Conservation (phyloP, 2,888 invertebrate genomes). For the Tromatobia lineatoria region DNA sequence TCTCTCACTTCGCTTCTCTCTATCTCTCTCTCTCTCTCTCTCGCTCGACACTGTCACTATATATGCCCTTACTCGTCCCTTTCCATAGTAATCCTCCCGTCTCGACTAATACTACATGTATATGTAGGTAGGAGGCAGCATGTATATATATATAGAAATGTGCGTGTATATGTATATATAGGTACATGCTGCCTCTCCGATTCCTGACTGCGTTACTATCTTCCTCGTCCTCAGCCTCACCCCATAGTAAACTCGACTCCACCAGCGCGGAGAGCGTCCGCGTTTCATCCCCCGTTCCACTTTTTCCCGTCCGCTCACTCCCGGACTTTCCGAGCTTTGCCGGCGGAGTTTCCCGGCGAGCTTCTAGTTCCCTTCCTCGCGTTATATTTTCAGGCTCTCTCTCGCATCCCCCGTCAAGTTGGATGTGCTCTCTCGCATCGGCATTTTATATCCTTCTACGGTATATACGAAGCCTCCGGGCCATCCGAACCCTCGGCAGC, state of each 20-base stretch:
- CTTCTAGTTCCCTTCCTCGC: conserved; percentile 53
- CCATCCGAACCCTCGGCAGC: conserved; percentile 69
- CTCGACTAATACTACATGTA: conserved; percentile 5
- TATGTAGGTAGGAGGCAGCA: too few relatives aligned
- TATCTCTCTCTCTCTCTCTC: conserved; percentile 16
- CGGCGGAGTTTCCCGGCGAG: conserved; percentile 55
- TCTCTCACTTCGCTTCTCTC: conserved; percentile 3
- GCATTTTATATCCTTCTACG: conserved; percentile 74
- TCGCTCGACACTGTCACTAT: background rate
- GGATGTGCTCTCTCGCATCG: conserved; percentile 54
- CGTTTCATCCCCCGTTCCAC: conserved; percentile 60
- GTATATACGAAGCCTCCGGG: conserved; percentile 56
- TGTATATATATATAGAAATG: background rate
- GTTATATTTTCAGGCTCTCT: conserved; percentile 46
- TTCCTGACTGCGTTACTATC: conserved; percentile 40
- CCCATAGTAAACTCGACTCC: conserved; percentile 68
- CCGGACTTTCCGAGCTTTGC: conserved; percentile 59
- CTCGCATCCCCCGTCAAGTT: conserved; percentile 32
- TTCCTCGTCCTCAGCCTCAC: conserved; percentile 71
- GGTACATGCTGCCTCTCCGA: conserved; percentile 9
- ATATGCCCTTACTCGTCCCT: conserved; percentile 34
- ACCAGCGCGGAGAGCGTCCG: conserved; percentile 61
- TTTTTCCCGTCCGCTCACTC: conserved; percentile 1
- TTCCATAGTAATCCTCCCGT: conserved; percentile 57
- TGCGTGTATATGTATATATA: conserved; percentile 19